A percentile compares a stretch with the other conserved stretches of the same genome.
These are phyloP conservation scores for Papilio helenus DNA, from an alignment of 1,140 invertebrate genomes.

Conservation along the genomic window DNA sequence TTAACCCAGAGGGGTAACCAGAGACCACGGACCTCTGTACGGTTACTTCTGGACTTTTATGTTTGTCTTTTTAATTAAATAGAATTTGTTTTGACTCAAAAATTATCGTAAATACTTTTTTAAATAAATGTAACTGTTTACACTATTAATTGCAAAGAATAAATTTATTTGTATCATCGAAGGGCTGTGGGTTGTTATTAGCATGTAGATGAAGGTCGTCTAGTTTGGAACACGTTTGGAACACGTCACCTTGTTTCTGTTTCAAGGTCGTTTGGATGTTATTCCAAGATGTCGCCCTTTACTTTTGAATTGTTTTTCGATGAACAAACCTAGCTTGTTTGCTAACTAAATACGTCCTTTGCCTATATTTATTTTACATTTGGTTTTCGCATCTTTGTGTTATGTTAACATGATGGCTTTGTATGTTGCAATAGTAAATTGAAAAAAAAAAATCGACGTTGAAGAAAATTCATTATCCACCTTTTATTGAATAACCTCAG, in stretches of 20 bases:
- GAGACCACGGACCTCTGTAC: too few species aligned
- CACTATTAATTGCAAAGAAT: background rate
- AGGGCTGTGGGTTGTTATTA: background rate
- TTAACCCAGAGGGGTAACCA: too few species aligned
- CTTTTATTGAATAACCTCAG: too few species aligned
- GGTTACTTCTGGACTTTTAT: too few species aligned
- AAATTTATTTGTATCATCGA: slow-evolving; percentile 11
- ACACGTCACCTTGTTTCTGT: slow-evolving; percentile 10
- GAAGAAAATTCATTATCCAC: too few species aligned
- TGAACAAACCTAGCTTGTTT: background rate
- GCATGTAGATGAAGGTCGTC: slow-evolving; percentile 11
- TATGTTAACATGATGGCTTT: background rate
- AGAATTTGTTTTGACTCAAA: too few species aligned
- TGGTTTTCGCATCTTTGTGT: background rate
- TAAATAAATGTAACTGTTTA: too few species aligned
- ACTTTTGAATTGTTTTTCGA: slow-evolving; percentile 6
- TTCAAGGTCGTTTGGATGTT: slow-evolving; percentile 22
- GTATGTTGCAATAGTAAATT: too few species aligned
- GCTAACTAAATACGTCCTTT: background rate
- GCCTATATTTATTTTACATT: background rate
- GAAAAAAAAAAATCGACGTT: too few species aligned
- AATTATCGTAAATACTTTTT: too few species aligned
- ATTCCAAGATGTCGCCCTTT: slow-evolving; percentile 1
- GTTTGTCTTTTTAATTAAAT: too few species aligned
- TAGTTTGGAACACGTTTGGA: slow-evolving; percentile 16